These are phyloP conservation scores for Sinocyclocheilus maitianheensis DNA, from an alignment of 2,113 vertebrate genomes.

Conservation along the genomic window DNA sequence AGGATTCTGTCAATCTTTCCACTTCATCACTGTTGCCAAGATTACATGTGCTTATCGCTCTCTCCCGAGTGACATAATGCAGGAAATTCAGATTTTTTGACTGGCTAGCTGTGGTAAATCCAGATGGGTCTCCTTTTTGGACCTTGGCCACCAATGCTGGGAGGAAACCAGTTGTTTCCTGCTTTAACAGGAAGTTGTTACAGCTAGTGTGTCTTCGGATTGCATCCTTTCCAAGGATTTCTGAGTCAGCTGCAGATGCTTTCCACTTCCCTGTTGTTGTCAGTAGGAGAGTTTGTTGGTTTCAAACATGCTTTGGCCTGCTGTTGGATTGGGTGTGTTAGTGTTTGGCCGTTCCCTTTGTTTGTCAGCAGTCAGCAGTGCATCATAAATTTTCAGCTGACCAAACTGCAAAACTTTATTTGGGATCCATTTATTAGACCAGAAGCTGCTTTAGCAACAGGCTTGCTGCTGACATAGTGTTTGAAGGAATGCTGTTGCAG, in stretches of 20 bases:
- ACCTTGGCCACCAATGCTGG: not conserved
- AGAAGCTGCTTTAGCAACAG: not conserved
- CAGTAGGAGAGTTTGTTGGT: constrained; percentile 54
- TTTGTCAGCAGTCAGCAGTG: not conserved
- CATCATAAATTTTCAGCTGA: constrained; percentile 8
- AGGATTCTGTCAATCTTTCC: constrained; percentile 13
- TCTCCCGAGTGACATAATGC: constrained; percentile 11
- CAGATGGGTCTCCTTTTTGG: constrained; percentile 11
- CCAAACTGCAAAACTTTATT: not conserved
- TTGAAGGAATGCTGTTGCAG: not conserved
- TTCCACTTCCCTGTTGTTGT: constrained; percentile 21
- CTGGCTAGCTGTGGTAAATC: constrained; percentile 42
- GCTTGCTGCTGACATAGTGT: not conserved
- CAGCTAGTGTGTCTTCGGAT: constrained; percentile 29
- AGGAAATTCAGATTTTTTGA: constrained; percentile 10
- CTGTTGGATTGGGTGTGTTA: not conserved
- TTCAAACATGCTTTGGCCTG: constrained; percentile 18
- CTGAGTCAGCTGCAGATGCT: constrained; percentile 50
- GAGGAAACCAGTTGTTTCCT: constrained; percentile 62
- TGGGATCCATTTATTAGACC: not conserved
- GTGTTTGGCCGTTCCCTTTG: not conserved
- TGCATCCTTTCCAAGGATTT: constrained; percentile 54
- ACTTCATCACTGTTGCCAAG: not conserved
- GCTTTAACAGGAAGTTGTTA: constrained; percentile 31
- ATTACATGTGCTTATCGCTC: constrained; percentile 1